Evolutionary conservation across 2,113 vertebrate species (phyloP), one percentile per base, ranked within the genome.

Genomic region (Eubucco bourcierii): DNA sequence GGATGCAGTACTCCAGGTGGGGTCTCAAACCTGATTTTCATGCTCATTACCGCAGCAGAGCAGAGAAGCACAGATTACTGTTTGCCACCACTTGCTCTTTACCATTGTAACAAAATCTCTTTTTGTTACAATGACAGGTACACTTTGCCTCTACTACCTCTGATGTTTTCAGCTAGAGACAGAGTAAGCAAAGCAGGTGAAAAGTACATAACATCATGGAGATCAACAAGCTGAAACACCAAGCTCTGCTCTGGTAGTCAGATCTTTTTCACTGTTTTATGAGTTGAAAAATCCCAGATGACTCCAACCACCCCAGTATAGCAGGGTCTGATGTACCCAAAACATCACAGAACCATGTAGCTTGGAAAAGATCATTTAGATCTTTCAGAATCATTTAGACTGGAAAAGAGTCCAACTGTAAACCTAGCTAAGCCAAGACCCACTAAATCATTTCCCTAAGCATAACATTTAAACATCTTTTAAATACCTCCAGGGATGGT

Each of bases 271-370:
- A 33, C 7, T 53, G 21, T 23, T 88, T 29, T 52, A 15, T 4
- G 27, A 55, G 27, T 24, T 34, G 39, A 61, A 58, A 60, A 18
- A 75, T 12, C 12, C n/a, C 39, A 39, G 6, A 5, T 29, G 31
- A 29, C 41, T 55, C 46, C 74, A 44, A 0, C 3, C 6, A 6
- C 3, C 6, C 10, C 24, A 3, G 0, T 0, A 10, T 4, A 25
- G 80, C 60, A 61, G 27, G 9, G 15, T 59, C 59, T 29, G 39
- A 15, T 18, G 20, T 4, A 41, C 17, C 41, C n/a, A 13, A 18
- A 1, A 2, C 4, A n/a, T 7, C 50, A 52, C 24, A 25, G 50
- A 52, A 52, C 25, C 23, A 24, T 52, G 24, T 52, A 52, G 50
- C 23, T 52, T 52, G 50, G 50, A 25, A 52, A 52, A 52, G 23